Base-by-base conservation (phyloP, 2,888 invertebrate species). In the Cerceris ruficornis region DNA sequence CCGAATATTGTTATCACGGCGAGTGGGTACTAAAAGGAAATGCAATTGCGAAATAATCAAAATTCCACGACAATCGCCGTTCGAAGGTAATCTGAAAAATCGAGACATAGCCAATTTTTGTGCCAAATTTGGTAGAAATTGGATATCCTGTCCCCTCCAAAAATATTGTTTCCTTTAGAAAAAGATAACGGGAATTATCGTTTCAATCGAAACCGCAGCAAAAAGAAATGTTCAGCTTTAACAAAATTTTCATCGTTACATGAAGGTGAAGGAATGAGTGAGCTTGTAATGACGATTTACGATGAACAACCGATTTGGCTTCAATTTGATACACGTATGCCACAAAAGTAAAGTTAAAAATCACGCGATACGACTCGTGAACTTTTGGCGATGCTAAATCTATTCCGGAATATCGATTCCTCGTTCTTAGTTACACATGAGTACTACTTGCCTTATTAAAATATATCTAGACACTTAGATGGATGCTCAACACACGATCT, bases 401-500 rank as follows among this genome's bases (percentile, higher is more conserved):
- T 72, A 83, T 71, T 72, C 62, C 64, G 15, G 62, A 68, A 67
- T 62, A 66, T 72, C 58, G 59, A 71, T 77, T 77, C 78, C 77
- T 78, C 71, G 65, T 79, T 83, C 72, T 76, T 68, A 72, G 86
- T 84, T 81, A 75, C 62, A 75, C 79, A 74, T 68, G 64, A 83
- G 81, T 82, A 85, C 75, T 84, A 83, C 84, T 89, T 87, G 88
- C 86, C 88, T 90, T 88, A 85, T 66, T 82, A 77, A 85, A 86
- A 88, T 84, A 75, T 87, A 86, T 85, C 82, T 89, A 87, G 85
- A 85, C 67, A 78, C 80, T 86, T 88, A 89, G 87, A 89, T 82
- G 84, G 86, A 86, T 89, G 89, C 89, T 88, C 86, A 87, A 88
- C 81, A 83, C 83, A 86, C 78, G 85, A 82, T 86, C 83, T 87